Evolutionary conservation across 1,140 invertebrate species (phyloP), one percentile per base, ranked within the genome.

Genomic region (Gonatopus flavifemur): DNA sequence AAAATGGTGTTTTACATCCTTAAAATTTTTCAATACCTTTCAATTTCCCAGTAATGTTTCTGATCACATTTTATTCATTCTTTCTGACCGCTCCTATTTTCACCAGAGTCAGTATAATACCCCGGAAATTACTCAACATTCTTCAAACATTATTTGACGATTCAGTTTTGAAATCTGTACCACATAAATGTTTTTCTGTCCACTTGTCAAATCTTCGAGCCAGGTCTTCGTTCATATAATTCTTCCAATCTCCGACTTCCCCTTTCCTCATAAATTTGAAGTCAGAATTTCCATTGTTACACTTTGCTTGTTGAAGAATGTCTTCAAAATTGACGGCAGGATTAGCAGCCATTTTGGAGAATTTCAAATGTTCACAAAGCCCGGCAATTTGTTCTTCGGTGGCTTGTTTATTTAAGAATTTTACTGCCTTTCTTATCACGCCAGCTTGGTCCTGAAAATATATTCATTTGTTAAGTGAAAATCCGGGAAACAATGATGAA

Each of bases 171-270:
- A 89, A 69, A 1, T 80, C 86, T 4, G 83, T 87, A 4, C 82
- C 85, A 28, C 81, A 77, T 3, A 85, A 70, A 71, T 91, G 82
- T 49, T 83, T 71, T 32, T 85, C 81, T 1, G 82, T 87, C 88
- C 89, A 93, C 21, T 84, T 65, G 65, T 95, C 89, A 60, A 94
- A 92, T 57, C 79, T 80, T 19, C 78, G 60, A 3, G 84, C 82
- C 51, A 90, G 67, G 59, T 89, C 86, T 1, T 83, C 78, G 4
- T 83, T 82, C 85, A 94, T 91, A 52, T 89, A 82, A 72, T 91
- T 90, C 52, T 84, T 86, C 88, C 90, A 93, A 64, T 93, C 90
- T 0, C 91, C 91, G 20, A 92, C 84, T 72, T 88, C 82, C 0
- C 91, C 91, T 62, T 90, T 90, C 12, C 90, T 79, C 43, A 92